phyloP scores from a whole-genome alignment of 1,140 invertebrate species.

The Archegozetes longisetosus region DNA sequence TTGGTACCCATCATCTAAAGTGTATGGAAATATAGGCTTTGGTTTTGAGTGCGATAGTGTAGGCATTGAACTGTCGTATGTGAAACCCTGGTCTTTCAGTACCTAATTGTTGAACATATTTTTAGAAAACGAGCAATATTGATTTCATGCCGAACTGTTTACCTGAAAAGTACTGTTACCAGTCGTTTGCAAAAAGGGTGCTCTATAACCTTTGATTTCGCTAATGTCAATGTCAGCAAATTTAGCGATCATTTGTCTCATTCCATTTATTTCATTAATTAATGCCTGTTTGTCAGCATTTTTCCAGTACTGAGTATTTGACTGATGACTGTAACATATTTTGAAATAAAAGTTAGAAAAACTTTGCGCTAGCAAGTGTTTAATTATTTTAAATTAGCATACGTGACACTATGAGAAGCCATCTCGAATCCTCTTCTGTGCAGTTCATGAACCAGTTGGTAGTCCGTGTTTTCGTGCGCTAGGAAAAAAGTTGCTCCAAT shows the following conservation, averaged over 20 bases:
- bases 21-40: conserved; percentile 20
- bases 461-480: conserved; percentile 35
- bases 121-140: neutral
- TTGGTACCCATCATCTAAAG: conserved; percentile 17
- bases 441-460: conserved; percentile 30
- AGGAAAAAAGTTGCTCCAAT: conserved; percentile 34
- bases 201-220: conserved; percentile 38
- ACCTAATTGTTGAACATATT: neutral
- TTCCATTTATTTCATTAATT: conserved; percentile 26
- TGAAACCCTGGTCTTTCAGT: conserved; percentile 17
- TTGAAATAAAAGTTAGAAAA: conserved; percentile 37
- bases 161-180: conserved; percentile 35
- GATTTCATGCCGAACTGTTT: neutral
- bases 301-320: conserved; percentile 24
- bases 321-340: neutral
- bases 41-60: neutral
- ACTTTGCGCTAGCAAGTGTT: neutral
- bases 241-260: conserved; percentile 22
- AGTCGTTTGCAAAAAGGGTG: conserved; percentile 47
- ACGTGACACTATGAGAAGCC: conserved; percentile 33
- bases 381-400: no score
- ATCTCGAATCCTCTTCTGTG: conserved; percentile 32
- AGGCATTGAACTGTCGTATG: conserved; percentile 22
- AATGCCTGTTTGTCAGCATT: conserved; percentile 16
- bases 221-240: conserved; percentile 23